Evolutionary conservation across 2,797 vertebrate genomes (phyloP).

Genomic region (Xenentodon cancila): DNA sequence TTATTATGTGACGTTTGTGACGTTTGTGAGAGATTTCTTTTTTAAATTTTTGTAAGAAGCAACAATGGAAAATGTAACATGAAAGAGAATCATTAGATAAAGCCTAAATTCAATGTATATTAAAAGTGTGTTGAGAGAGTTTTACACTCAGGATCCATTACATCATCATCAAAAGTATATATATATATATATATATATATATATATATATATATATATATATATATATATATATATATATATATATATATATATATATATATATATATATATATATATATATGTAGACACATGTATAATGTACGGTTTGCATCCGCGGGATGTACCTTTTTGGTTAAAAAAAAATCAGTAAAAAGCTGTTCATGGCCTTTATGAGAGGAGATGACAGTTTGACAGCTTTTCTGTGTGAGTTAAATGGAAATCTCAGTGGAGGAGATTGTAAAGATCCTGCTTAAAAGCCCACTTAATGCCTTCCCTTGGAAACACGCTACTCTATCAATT

Average conservation of each 20-base stretch:
- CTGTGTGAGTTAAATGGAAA: constrained; percentile 21
- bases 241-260: constrained; percentile 1
- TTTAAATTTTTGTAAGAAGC: too few relatives aligned
- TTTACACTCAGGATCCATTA: too few relatives aligned
- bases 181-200: not conserved
- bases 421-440: constrained; percentile 18
- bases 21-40: too few relatives aligned
- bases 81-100: too few relatives aligned
- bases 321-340: constrained; percentile 13
- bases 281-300: constrained; percentile 7
- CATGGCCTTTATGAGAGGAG: constrained; percentile 32
- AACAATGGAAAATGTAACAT: too few relatives aligned
- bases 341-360: constrained; percentile 36
- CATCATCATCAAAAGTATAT: too few relatives aligned
- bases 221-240: not conserved
- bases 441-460: constrained; percentile 29
- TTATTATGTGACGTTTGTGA: not conserved
- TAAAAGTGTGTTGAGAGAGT: too few relatives aligned
- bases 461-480: constrained; percentile 28
- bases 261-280: not conserved
- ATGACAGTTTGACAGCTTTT: constrained; percentile 46
- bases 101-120: too few relatives aligned
- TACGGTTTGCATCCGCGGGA: constrained; percentile 14
- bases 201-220: not conserved
- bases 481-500: constrained; percentile 14